Percentiles rank a stretch among this genome's conserved stretches.
Conservation (phyloP, 1,140 invertebrate genomes). For the Plutomurus gul region DNA sequence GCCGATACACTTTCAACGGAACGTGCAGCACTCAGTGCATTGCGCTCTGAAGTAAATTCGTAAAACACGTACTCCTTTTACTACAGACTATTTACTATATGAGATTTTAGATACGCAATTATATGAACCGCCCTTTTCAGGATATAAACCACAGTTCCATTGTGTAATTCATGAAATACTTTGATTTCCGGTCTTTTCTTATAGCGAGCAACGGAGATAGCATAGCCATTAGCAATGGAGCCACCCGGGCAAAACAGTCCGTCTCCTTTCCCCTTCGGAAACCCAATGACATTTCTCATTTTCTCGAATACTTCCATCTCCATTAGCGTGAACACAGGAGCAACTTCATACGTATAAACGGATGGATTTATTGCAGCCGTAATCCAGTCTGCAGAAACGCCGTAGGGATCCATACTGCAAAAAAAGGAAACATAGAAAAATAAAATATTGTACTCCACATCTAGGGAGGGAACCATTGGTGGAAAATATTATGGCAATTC, state of each 20-base stretch:
- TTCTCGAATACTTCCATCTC: constrained; percentile 75
- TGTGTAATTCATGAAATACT: too few relatives aligned
- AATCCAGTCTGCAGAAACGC: constrained; percentile 80
- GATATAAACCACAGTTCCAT: too few relatives aligned
- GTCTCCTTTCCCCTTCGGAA: constrained; percentile 71
- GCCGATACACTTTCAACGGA: too few relatives aligned
- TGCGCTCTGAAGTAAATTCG: neutral
- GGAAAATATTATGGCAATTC: too few relatives aligned
- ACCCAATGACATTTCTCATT: constrained; percentile 87
- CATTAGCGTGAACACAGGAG: constrained; percentile 84
- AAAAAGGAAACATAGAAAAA: constrained; percentile 27
- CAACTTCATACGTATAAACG: constrained; percentile 89
- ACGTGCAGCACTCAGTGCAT: constrained; percentile 56
- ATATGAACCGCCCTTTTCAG: too few relatives aligned
- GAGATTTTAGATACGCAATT: too few relatives aligned
- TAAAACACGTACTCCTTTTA: too few relatives aligned
- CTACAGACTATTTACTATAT: too few relatives aligned
- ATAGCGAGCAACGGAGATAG: constrained; percentile 85
- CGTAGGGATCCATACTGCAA: constrained; percentile 79
- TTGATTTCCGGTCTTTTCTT: constrained; percentile 77
- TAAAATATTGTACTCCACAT: neutral
- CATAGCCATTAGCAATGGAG: constrained; percentile 93
- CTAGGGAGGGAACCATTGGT: too few relatives aligned
- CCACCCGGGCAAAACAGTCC: constrained; percentile 88
- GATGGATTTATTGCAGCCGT: constrained; percentile 84